Percentiles rank a stretch among this genome's conserved stretches.
Evolutionary conservation across 2,113 vertebrate species (phyloP).

Genomic region (Dinomys branickii): DNA sequence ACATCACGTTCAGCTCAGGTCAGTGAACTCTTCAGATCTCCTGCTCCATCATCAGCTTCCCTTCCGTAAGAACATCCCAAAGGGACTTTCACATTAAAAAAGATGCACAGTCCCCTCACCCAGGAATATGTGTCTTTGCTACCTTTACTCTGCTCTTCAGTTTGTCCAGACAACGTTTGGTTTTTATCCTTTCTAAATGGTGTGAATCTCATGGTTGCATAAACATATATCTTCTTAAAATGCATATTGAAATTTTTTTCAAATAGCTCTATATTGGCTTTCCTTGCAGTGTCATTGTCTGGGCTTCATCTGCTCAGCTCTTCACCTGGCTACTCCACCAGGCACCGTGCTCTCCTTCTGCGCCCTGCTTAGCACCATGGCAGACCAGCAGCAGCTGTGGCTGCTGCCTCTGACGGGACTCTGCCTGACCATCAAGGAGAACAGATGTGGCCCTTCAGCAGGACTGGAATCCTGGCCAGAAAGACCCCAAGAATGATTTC

Average conservation of each 20-base stretch:
- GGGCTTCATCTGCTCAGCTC: too few relatives aligned
- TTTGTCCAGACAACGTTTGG: too few relatives aligned
- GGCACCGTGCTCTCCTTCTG: constrained; percentile 85
- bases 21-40: not conserved
- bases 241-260: too few relatives aligned
- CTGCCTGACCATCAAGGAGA: constrained; percentile 91
- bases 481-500: constrained; percentile 95
- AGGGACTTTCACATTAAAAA: not conserved
- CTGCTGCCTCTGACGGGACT: constrained; percentile 82
- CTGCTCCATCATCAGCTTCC: not conserved
- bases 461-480: constrained; percentile 89
- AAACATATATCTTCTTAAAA: too few relatives aligned
- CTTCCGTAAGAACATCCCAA: too few relatives aligned
- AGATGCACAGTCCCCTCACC: not conserved
- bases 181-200: too few relatives aligned
- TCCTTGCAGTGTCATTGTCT: too few relatives aligned
- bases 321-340: rapidly evolving
- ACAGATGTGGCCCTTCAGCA: constrained; percentile 91
- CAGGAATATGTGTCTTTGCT: not conserved
- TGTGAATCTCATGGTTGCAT: too few relatives aligned
- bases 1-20: not conserved
- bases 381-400: constrained; percentile 82
- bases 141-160: not conserved
- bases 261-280: too few relatives aligned
- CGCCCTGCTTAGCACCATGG: constrained; percentile 85